Percentiles rank a stretch among this genome's conserved stretches.
phyloP scores from a whole-genome alignment of 2,113 vertebrate genomes.

The Catagonus wagneri region DNA sequence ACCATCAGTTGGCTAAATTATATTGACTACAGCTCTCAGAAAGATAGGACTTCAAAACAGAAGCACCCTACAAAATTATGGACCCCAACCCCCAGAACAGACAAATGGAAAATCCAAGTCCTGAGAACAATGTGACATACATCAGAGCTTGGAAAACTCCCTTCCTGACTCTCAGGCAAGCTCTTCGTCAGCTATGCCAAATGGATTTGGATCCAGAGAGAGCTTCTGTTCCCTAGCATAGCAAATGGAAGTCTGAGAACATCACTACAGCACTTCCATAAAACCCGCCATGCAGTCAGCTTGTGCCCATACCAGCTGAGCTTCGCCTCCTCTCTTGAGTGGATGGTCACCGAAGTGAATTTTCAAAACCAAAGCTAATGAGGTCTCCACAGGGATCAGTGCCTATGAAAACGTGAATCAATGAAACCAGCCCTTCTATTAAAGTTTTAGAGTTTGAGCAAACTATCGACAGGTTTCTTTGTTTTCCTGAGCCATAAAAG shows the following conservation, averaged over 20 bases:
- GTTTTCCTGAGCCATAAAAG: conserved; percentile 39
- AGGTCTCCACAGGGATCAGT: background rate
- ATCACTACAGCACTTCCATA: background rate
- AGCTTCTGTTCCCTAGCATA: background rate
- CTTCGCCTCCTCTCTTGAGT: background rate
- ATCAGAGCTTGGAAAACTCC: background rate
- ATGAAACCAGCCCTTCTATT: background rate
- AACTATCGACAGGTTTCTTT: background rate
- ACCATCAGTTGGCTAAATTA: background rate
- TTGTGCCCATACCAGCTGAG: background rate
- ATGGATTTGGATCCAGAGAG: background rate
- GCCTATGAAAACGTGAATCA: background rate
- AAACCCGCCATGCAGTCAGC: background rate
- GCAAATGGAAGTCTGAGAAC: background rate
- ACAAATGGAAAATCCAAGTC: background rate
- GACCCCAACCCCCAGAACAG: background rate
- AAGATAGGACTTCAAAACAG: background rate
- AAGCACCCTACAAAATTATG: background rate
- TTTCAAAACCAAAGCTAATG: background rate
- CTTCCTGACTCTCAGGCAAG: background rate
- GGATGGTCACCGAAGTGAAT: background rate
- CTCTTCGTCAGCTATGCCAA: background rate
- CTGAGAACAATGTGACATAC: background rate
- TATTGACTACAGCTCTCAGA: background rate
- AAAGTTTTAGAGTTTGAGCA: conserved; percentile 19